phyloP scores from a whole-genome alignment of 2,797 vertebrate genomes.

The Pseudochirops corinnae region DNA sequence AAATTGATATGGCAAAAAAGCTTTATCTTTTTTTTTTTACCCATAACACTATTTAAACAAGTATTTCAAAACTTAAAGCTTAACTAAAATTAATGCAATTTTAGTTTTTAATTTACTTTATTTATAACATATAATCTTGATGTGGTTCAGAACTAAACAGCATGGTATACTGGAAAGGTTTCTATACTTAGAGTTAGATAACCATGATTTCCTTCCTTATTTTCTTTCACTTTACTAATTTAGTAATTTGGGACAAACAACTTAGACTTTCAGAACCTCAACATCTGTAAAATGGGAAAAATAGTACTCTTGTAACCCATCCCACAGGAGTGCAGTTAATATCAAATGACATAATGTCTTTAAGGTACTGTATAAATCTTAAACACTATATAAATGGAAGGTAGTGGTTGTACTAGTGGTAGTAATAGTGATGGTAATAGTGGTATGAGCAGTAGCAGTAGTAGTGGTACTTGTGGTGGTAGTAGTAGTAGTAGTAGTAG shows the following conservation, averaged over 20 bases:
- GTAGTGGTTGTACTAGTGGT: neutral
- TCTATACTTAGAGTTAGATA: neutral
- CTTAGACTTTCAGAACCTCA: neutral
- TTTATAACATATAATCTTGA: slow-evolving; percentile 17
- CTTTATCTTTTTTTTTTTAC: slow-evolving; percentile 18
- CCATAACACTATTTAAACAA: slow-evolving; percentile 15
- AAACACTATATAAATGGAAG: neutral
- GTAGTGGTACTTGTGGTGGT: neutral
- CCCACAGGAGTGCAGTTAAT: neutral
- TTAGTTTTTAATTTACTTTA: slow-evolving; percentile 35
- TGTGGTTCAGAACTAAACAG: slow-evolving; percentile 1
- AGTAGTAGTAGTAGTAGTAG: neutral
- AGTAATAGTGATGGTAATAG: neutral
- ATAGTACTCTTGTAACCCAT: neutral
- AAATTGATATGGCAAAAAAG: slow-evolving; percentile 8
- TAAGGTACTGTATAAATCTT: neutral
- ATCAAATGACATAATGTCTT: neutral
- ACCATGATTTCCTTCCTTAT: neutral
- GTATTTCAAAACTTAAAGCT: slow-evolving; percentile 7
- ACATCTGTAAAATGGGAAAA: neutral
- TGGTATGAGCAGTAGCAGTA: neutral
- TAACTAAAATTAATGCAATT: slow-evolving; percentile 48
- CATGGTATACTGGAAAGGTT: neutral
- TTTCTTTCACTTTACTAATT: neutral
- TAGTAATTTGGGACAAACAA: neutral